Evolutionary conservation across 2,113 vertebrate species (phyloP), one percentile per base, ranked within the genome.

Genomic region (Meriones unguiculatus): DNA sequence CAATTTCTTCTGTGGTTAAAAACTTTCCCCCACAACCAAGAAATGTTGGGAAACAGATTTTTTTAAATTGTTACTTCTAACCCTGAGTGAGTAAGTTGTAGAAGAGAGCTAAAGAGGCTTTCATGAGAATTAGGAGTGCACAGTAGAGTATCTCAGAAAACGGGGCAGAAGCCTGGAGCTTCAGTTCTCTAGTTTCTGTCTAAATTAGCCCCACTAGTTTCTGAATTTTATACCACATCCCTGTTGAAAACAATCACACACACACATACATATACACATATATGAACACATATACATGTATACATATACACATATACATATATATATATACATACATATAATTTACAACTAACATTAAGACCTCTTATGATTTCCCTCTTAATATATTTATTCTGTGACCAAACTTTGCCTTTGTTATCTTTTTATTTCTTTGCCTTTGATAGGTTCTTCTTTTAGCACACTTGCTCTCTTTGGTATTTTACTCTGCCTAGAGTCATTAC

Each of bases 321-420:
- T 57, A 15, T 57, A 15, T 57, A 15, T 57, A 15, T 57, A 15
- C 15, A 15, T 57, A 15, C 15, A 50, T 32, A 78, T 90, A 95
- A 76, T 46, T 93, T 46, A 84, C 92, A 96, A 85, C 6, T 14
- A 50, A 75, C 73, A 94, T 86, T 50, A 95, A 94, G 77, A 96
- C 65, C 41, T 89, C 38, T 57, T 41, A 62, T 4, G 81, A 95
- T 65, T 18, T 70, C 10, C 67, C 24, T 90, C 10, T 94, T 20
- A 88, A 57, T 95, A 35, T 84, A 75, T 80, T 90, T n/a, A 54
- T 24, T 87, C 41, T 96, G 94, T 22, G 65, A 38, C 12, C 92
- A 54, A 77, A 25, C n/a, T 76, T 90, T 89, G 9, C 20, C 24
- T 54, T 17, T 85, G 70, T 92, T n/a, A 32, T 46, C n/a, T 22